Conservation (phyloP, 1,140 invertebrate genomes). For the Dendrolimus punctatus region DNA sequence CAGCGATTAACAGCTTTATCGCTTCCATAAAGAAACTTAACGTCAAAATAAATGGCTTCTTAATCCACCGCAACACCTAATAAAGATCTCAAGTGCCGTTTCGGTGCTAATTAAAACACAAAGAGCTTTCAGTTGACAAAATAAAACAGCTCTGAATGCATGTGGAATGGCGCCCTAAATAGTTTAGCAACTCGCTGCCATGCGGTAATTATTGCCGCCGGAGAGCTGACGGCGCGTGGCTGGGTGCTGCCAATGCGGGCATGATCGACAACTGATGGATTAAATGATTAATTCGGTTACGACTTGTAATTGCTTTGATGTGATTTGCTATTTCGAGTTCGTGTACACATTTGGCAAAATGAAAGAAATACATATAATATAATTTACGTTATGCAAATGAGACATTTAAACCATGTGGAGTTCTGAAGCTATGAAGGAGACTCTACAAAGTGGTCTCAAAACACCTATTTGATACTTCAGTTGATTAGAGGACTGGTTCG, state of each 20-base stretch:
- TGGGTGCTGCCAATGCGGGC: neutral
- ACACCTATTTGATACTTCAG: too few species aligned
- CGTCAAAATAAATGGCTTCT: conserved; percentile 9
- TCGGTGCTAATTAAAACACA: conserved; percentile 53
- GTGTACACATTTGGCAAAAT: too few species aligned
- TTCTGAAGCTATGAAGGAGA: too few species aligned
- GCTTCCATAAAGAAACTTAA: conserved; percentile 8
- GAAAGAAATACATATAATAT: too few species aligned
- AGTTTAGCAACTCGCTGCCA: conserved; percentile 39
- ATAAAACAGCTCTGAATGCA: conserved; percentile 37
- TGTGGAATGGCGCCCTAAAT: conserved; percentile 37
- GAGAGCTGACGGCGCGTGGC: conserved; percentile 18
- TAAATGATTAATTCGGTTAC: neutral
- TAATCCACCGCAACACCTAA: conserved; percentile 15
- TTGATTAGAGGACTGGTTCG: too few species aligned
- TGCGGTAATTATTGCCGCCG: conserved; percentile 37
- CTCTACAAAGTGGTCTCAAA: too few species aligned
- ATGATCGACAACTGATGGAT: neutral
- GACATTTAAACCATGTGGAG: too few species aligned
- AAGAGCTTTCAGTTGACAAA: conserved; percentile 38
- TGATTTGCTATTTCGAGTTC: too few species aligned
- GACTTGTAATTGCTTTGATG: too few species aligned
- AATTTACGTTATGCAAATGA: too few species aligned
- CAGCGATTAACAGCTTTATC: neutral
- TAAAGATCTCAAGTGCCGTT: conserved; percentile 22